Evolutionary conservation across 2,888 invertebrate species (phyloP), one percentile per base, ranked within the genome.

Genomic region (Luperina testacea): DNA sequence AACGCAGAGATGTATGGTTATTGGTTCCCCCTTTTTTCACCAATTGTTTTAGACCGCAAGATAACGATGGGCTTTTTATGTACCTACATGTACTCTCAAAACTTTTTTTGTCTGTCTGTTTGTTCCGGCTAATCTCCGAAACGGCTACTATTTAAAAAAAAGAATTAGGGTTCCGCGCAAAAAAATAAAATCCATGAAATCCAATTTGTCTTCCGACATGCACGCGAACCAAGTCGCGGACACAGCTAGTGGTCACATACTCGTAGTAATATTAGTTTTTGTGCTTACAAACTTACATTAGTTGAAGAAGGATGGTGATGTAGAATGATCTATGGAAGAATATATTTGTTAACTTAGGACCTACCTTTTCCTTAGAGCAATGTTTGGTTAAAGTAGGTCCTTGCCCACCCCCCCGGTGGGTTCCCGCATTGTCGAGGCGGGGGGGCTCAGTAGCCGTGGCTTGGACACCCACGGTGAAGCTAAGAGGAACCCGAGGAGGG

Each of bases 211-310:
- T 51, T 51, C 51, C 51, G 17, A 51, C 17, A 17, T 17, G 17
- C 51, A 51, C 51, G 17, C 51, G 51, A 51, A 51, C 51, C 1
- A 51, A 17, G 17, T 51, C 17, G 17, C 51, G 51, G 15, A 5
- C 51, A 51, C 51, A 17, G 7, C 7, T 51, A 51, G 51, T 51
- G 7, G 51, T 51, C 51, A 51, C 51, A 51, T 20, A 51, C n/a
- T n/a, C n/a, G n/a, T 38, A 38, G 48, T 7, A 38, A 65, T 65
- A 65, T 24, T 38, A 15, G 24, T 24, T 38, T 65, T 38, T 64
- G 64, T 65, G n/a, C 42, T 67, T 67, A 42, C 9, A 42, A n/a
- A n/a, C 38, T 65, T n/a, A 65, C 15, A 42, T n/a, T 65, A 65
- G 24, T 42, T 65, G 24, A 24, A 42, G 42, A 17, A 67, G 24